Percentiles rank a stretch among this genome's conserved stretches.
Conservation (phyloP, 2,797 vertebrate genomes). For the Paramormyrops hopkinsi region DNA sequence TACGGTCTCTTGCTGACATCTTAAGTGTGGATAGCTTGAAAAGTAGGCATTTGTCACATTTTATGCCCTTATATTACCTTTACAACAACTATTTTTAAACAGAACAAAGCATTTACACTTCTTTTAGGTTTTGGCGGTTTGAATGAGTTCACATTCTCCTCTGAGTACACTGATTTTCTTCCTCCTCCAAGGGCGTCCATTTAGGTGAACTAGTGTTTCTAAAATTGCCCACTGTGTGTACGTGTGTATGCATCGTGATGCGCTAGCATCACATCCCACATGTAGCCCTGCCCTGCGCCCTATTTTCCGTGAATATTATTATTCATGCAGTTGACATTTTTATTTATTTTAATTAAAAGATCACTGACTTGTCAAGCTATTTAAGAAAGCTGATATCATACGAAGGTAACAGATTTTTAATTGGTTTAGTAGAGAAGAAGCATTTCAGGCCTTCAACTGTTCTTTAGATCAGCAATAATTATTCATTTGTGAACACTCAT, state of each 20-base stretch:
- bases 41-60: background rate
- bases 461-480: background rate
- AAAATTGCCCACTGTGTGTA: background rate
- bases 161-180: background rate
- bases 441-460: background rate
- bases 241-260: background rate
- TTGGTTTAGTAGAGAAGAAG: background rate
- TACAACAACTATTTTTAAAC: background rate
- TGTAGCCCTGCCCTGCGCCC: background rate
- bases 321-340: background rate
- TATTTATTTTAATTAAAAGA: background rate
- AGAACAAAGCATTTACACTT: background rate
- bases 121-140: background rate
- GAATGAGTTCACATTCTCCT: background rate
- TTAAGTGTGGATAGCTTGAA: background rate
- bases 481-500: background rate
- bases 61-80: background rate
- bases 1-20: background rate
- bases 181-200: background rate
- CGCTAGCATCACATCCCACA: background rate
- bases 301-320: background rate
- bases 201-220: background rate
- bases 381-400: background rate
- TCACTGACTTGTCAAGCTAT: background rate
- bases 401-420: background rate